phyloP scores from a whole-genome alignment of 2,888 invertebrate species.

The Cosmorhoe ocellata region DNA sequence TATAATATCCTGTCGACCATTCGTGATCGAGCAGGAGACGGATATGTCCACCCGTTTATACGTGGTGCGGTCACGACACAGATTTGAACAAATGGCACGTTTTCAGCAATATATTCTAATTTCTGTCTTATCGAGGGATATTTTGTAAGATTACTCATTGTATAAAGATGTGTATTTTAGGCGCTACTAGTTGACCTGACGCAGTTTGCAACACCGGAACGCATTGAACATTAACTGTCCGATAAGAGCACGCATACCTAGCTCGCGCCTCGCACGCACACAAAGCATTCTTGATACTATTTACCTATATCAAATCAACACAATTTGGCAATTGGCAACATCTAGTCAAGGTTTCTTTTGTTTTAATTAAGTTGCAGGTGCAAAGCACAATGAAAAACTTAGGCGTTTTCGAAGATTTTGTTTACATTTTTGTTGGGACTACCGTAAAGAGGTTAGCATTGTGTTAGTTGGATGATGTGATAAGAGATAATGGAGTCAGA shows the following conservation, averaged over 20 bases:
- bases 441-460: no score
- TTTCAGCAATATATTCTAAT: neutral
- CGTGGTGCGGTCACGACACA: conserved; percentile 35
- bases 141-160: conserved; percentile 3
- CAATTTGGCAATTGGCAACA: conserved; percentile 58
- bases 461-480: no score
- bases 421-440: no score
- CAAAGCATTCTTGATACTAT: conserved; percentile 42
- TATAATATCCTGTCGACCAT: conserved; percentile 43
- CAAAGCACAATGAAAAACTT: conserved; percentile 14
- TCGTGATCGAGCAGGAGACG: conserved; percentile 45
- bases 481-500: no score
- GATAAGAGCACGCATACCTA: conserved; percentile 29
- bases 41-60: conserved; percentile 36
- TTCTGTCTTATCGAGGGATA: neutral
- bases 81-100: conserved; percentile 12
- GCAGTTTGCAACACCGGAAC: conserved; percentile 41
- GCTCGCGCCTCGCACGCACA: conserved; percentile 52
- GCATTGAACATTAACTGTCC: conserved; percentile 46
- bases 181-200: conserved; percentile 35
- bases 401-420: no score
- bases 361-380: conserved; percentile 48
- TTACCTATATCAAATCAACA: conserved; percentile 43
- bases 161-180: conserved; percentile 2
- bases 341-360: conserved; percentile 56